Percentiles rank a stretch among this genome's conserved stretches.
phyloP scores from a whole-genome alignment of 2,888 invertebrate species.

The Tryphoninae sp. region DNA sequence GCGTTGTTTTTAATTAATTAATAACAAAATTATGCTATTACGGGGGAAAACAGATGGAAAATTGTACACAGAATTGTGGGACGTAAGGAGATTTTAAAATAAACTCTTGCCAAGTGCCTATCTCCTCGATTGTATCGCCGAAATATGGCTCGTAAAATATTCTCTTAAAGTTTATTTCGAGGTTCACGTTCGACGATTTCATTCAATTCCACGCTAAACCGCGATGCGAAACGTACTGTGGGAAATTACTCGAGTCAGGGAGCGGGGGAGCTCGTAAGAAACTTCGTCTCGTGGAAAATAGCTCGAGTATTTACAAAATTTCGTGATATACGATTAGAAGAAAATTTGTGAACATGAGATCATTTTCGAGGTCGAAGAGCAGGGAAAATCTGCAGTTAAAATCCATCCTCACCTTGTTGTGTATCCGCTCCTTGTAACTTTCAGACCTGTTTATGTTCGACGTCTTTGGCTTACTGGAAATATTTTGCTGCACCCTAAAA shows the following conservation, averaged over 20 bases:
- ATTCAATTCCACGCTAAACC: conserved; percentile 25
- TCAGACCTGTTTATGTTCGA: conserved; percentile 86
- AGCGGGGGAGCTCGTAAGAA: background rate
- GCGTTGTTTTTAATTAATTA: background rate
- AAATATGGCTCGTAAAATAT: conserved; percentile 39
- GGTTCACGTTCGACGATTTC: conserved; percentile 5
- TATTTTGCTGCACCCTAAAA: conserved; percentile 80
- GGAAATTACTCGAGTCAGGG: background rate
- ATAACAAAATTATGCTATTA: conserved; percentile 11
- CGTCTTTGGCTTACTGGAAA: conserved; percentile 81
- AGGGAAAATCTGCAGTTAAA: background rate
- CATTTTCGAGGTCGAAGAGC: background rate
- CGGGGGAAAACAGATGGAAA: conserved; percentile 8
- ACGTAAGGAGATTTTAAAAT: background rate
- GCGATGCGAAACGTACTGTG: conserved; percentile 23
- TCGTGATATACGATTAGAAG: background rate
- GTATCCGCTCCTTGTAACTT: conserved; percentile 87
- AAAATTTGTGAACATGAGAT: background rate
- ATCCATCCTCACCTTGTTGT: conserved; percentile 80
- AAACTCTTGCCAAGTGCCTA: conserved; percentile 43
- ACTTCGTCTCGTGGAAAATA: conserved; percentile 10
- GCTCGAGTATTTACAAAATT: background rate
- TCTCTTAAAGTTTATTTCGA: conserved; percentile 34
- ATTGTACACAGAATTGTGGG: background rate
- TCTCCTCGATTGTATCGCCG: conserved; percentile 40